These are phyloP conservation scores for Xestoiulus laeticollis DNA, from an alignment of 2,888 invertebrate species.

Conservation along the genomic window DNA sequence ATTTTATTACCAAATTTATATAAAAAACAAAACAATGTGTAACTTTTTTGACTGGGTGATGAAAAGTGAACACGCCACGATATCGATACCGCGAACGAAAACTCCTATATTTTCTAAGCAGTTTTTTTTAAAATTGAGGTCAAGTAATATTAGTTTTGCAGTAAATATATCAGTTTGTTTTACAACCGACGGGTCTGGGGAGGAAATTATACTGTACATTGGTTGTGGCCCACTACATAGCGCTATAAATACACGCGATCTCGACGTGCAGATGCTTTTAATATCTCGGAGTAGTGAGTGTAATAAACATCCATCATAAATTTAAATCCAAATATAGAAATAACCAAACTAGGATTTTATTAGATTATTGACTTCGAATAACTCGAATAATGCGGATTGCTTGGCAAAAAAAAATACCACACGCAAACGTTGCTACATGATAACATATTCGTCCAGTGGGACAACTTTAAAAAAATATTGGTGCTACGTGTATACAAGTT, in stretches of 20 bases:
- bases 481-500: too few relatives aligned
- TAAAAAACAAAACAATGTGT: not conserved
- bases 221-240: not conserved
- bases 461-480: not conserved
- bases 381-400: not conserved
- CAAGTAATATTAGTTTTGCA: conserved; percentile 24
- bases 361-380: not conserved
- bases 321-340: not conserved
- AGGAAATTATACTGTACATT: not conserved
- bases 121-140: not conserved
- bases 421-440: too few relatives aligned
- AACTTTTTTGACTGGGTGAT: not conserved
- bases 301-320: not conserved
- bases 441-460: not conserved
- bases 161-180: not conserved
- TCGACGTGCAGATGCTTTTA: not conserved
- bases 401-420: not conserved
- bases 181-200: not conserved
- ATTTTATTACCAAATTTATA: not conserved
- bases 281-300: not conserved
- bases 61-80: not conserved
- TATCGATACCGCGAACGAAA: not conserved
- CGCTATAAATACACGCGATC: not conserved
- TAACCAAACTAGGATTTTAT: not conserved
- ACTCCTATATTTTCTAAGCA: not conserved